Evolutionary conservation across 2,113 vertebrate species (phyloP), one percentile per base, ranked within the genome.

Genomic region (Eptesicus fuscus): DNA sequence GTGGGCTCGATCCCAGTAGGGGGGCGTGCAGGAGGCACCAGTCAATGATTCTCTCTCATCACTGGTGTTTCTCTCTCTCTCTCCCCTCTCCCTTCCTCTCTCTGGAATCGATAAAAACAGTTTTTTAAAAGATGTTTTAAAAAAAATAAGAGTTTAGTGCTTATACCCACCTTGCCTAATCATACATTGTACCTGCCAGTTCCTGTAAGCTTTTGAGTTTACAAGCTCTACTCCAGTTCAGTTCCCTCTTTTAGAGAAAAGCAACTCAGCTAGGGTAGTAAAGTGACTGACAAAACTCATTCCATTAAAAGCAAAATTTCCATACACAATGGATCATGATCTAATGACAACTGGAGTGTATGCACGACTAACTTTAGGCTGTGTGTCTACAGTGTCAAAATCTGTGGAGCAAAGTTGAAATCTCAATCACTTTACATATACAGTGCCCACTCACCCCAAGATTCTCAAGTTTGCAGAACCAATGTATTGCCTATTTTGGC

Each of bases 391-490:
- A 63, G 37, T 28, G n/a, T 22, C 88, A 89, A 82, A 44, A 83
- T 37, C 25, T 35, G 4, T 69, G 47, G 32, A 10, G 22, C 65
- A 83, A 88, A 56, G 42, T 63, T 80, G 18, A 94, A 88, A 84
- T 71, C 35, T 53, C 65, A 83, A 35, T 61, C 42, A 71, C 10
- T 83, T 83, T 59, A 71, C 51, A 30, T n/a, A 86, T 14, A 61
- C 37, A 63, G 63, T n/a, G 6, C 4, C 32, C 25, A 9, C 18
- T 7, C 37, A 4, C 17, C 9, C 9, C 25, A 87, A 80, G 63
- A 73, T 42, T 91, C 78, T 83, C 67, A n/a, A 56, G 13, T 76
- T 80, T 91, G 79, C n/a, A 51, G 65, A 93, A 90, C 76, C 82
- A 92, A 89, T 84, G 1, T 73, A 53, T 32, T 63, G 17, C 70